Percentiles rank a stretch among this genome's conserved stretches.
Evolutionary conservation across 1,140 invertebrate genomes (phyloP).

Genomic region (Anoplolepis gracilipes): DNA sequence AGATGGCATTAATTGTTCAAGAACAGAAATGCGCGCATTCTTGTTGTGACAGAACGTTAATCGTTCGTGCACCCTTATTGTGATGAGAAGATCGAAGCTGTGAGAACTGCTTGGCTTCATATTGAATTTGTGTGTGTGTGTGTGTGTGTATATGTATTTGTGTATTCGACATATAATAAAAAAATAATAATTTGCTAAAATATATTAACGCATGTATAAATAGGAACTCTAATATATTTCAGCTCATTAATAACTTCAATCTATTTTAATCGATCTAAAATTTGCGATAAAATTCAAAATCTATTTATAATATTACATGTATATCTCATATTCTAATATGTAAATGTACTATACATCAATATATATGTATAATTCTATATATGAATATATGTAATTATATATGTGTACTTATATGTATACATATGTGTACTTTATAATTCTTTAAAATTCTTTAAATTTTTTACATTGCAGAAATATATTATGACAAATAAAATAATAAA

Average conservation of each 20-base stretch:
- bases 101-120: constrained; percentile 49
- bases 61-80: constrained; percentile 66
- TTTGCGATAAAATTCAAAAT: too few relatives aligned
- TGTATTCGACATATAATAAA: neutral
- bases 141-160: too few relatives aligned
- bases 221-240: neutral
- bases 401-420: too few relatives aligned
- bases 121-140: neutral
- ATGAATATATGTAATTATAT: too few relatives aligned
- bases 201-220: neutral
- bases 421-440: too few relatives aligned
- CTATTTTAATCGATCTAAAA: neutral
- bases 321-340: too few relatives aligned
- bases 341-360: too few relatives aligned
- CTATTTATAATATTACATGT: too few relatives aligned
- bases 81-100: constrained; percentile 53
- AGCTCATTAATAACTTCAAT: neutral
- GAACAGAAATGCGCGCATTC: constrained; percentile 53
- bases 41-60: constrained; percentile 72
- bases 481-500: too few relatives aligned
- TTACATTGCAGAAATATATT: too few relatives aligned
- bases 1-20: constrained; percentile 72
- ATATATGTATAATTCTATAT: too few relatives aligned
- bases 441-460: too few relatives aligned
- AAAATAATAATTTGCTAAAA: constrained; percentile 1